Percentiles rank a stretch among this genome's conserved stretches.
Evolutionary conservation across 53 echinoderm and acorn worm species (phyloP).

Genomic region (Patiria pectinifera): DNA sequence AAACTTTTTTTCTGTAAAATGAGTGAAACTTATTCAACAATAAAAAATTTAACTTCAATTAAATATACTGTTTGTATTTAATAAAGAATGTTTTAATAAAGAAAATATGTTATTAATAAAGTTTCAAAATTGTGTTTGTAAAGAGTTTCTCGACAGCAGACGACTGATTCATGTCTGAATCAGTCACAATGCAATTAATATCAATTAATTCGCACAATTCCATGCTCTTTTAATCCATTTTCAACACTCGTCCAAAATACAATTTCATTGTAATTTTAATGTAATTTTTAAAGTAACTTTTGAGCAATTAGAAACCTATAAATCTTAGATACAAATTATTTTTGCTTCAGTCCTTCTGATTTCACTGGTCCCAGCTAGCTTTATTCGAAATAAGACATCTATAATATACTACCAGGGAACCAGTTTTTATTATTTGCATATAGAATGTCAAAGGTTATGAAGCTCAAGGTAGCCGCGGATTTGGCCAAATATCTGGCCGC

Average conservation of each 20-base stretch:
- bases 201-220: not conserved
- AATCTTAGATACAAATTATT: not conserved
- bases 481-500: too few relatives aligned
- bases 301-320: too few relatives aligned
- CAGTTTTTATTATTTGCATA: conserved; percentile 12
- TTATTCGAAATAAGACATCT: too few relatives aligned
- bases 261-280: not conserved
- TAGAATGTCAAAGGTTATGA: too few relatives aligned
- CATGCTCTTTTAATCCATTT: not conserved
- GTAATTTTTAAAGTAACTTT: too few relatives aligned
- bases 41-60: not conserved
- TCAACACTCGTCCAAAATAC: not conserved
- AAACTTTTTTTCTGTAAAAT: not conserved
- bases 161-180: conserved; percentile 20
- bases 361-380: not conserved
- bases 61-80: not conserved
- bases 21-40: not conserved
- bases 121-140: too few relatives aligned
- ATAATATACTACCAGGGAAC: not conserved
- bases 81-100: too few relatives aligned
- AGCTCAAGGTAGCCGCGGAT: too few relatives aligned
- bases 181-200: not conserved
- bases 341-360: not conserved
- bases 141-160: not conserved
- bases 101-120: too few relatives aligned